phyloP scores from a whole-genome alignment of 2,888 invertebrate genomes.

The Macropis europaea region DNA sequence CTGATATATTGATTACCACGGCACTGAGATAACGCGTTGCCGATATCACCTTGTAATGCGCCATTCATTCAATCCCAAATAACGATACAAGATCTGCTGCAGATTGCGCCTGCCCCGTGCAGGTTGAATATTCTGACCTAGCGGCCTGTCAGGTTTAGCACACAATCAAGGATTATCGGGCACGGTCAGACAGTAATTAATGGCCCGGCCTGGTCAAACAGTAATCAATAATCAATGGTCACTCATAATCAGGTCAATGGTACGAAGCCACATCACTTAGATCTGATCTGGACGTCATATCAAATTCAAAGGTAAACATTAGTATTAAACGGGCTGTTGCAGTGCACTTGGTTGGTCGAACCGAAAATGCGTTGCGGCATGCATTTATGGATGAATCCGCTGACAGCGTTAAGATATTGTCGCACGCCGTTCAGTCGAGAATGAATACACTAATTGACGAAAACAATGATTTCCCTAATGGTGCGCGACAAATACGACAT shows the following conservation, averaged over 20 bases:
- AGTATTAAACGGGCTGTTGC: background rate
- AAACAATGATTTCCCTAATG: too few relatives aligned
- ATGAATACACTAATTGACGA: background rate
- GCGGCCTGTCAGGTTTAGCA: constrained; percentile 63
- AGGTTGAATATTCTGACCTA: constrained; percentile 57
- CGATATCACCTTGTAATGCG: background rate
- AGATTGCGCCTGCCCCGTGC: constrained; percentile 41
- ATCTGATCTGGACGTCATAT: constrained; percentile 46
- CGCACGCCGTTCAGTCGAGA: background rate
- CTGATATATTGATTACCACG: too few relatives aligned
- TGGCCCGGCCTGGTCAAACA: constrained; percentile 59
- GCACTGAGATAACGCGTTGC: background rate
- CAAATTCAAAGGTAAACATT: constrained; percentile 39
- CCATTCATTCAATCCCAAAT: constrained; percentile 39
- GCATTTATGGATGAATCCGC: background rate
- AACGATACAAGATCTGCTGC: constrained; percentile 40
- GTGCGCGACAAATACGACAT: too few relatives aligned
- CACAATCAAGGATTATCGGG: constrained; percentile 64
- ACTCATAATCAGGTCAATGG: constrained; percentile 62
- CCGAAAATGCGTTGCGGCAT: background rate
- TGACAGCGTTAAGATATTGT: background rate
- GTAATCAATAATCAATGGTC: constrained; percentile 66
- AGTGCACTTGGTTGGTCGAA: background rate
- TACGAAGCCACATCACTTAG: constrained; percentile 43
- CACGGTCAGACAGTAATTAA: constrained; percentile 63